phyloP scores from a whole-genome alignment of 2,113 vertebrate species.

The Erythrocebus patas region DNA sequence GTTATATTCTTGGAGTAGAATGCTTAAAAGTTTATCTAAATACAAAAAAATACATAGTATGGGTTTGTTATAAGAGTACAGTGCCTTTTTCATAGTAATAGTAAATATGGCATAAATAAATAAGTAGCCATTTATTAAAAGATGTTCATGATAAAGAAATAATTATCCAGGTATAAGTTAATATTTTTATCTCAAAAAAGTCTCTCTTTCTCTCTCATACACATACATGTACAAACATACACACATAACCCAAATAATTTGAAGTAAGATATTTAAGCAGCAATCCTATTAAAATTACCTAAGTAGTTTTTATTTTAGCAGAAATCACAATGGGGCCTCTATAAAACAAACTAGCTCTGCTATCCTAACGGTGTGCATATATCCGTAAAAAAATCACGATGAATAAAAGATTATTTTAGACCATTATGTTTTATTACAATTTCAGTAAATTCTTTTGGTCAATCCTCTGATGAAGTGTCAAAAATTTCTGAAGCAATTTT shows the following conservation, averaged over 20 bases:
- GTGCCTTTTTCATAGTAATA: not conserved
- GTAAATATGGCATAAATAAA: not conserved
- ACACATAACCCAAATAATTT: not conserved
- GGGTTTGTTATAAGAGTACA: not conserved
- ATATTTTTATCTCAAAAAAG: not conserved
- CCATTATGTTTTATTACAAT: not conserved
- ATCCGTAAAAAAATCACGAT: not conserved
- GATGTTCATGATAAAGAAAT: not conserved
- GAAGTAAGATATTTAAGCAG: not conserved
- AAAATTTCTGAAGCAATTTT: slow-evolving; percentile 39
- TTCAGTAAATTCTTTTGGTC: slow-evolving; percentile 26
- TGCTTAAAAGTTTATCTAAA: not conserved
- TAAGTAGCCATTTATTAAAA: not conserved
- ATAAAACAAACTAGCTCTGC: not conserved
- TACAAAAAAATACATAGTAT: not conserved
- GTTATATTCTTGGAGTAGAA: not conserved
- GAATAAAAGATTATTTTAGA: not conserved
- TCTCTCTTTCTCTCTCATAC: not conserved
- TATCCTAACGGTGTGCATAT: not conserved
- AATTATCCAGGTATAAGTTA: not conserved
- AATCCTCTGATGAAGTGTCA: slow-evolving; percentile 38
- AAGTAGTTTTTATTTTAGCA: not conserved
- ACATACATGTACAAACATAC: not conserved
- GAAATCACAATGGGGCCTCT: not conserved
- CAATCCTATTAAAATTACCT: not conserved